A percentile compares a stretch with the other conserved stretches of the same genome.
These are phyloP conservation scores for Orbicella faveolata DNA, from an alignment of 64 coral and sea anemone genomes.

Conservation along the genomic window DNA sequence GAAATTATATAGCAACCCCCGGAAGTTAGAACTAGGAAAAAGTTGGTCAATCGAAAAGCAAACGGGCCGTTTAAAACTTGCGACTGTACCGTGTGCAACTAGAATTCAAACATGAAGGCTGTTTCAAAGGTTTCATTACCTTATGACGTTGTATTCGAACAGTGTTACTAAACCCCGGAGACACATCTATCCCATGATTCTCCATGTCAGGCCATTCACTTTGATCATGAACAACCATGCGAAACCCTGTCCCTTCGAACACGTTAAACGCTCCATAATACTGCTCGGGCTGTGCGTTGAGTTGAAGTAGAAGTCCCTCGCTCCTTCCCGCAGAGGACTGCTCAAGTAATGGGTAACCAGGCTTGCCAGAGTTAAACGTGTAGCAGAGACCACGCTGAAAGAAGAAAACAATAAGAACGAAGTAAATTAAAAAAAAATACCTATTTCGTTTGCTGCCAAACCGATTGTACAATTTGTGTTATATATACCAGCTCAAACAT, in stretches of 20 bases:
- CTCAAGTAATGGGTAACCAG: slow-evolving; percentile 9
- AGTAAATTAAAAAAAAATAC: no score
- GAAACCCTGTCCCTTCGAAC: slow-evolving; percentile 6
- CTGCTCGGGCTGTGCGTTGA: slow-evolving; percentile 22
- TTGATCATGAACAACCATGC: slow-evolving; percentile 41
- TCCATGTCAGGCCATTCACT: slow-evolving; percentile 28
- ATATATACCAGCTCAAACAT: no score
- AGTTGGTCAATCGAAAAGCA: no score
- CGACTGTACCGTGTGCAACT: no score
- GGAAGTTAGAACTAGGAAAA: no score
- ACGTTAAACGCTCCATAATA: slow-evolving; percentile 44
- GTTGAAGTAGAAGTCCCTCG: not conserved
- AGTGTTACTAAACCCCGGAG: slow-evolving; percentile 9
- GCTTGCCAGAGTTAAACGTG: slow-evolving; percentile 47
- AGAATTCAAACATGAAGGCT: not conserved
- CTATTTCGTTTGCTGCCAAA: no score
- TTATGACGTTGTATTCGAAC: not conserved
- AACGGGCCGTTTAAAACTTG: no score
- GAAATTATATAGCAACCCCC: no score
- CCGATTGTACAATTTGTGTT: no score
- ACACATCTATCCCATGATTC: not conserved
- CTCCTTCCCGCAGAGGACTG: not conserved
- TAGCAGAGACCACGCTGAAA: slow-evolving; percentile 40
- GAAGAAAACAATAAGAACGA: not conserved
- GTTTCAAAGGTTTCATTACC: not conserved